These are phyloP conservation scores for Rhea pennata DNA, from an alignment of 2,113 vertebrate species.

Conservation along the genomic window DNA sequence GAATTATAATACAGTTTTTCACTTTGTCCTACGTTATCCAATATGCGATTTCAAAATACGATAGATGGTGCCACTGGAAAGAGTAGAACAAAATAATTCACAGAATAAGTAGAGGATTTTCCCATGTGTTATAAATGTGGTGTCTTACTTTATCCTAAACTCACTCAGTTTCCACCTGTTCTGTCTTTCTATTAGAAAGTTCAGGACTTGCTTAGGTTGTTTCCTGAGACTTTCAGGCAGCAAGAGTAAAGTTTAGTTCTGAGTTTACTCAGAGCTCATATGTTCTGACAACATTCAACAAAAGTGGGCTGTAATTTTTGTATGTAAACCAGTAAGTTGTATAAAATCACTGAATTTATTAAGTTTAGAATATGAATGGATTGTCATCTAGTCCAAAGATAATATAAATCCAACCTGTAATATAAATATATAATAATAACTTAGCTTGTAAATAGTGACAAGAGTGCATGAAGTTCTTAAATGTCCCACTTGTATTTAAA, in stretches of 20 bases:
- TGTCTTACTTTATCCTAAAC: not conserved
- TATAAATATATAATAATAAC: slow-evolving; percentile 35
- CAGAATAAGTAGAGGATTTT: not conserved
- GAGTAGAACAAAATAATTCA: not conserved
- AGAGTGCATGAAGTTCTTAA: slow-evolving; percentile 57
- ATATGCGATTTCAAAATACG: not conserved
- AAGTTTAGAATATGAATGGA: slow-evolving; percentile 14
- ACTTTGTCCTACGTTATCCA: not conserved
- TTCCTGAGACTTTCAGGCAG: not conserved
- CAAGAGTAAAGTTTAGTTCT: not conserved
- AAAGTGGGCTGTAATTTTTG: slow-evolving; percentile 37
- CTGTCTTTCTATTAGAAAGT: not conserved
- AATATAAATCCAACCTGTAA: slow-evolving; percentile 47
- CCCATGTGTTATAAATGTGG: not conserved
- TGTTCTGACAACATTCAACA: slow-evolving; percentile 15
- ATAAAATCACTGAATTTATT: slow-evolving; percentile 24
- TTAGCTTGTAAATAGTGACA: slow-evolving; percentile 62
- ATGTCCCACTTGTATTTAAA: slow-evolving; percentile 38
- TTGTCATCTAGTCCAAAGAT: slow-evolving; percentile 41
- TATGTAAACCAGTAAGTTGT: slow-evolving; percentile 30
- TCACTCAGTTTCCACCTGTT: not conserved
- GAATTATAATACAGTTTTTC: not conserved
- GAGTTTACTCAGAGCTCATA: not conserved
- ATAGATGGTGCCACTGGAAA: not conserved
- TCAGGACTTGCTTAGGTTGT: not conserved